Evolutionary conservation across 1,140 invertebrate species (phyloP).

Genomic region (Leptinotarsa lineolata): DNA sequence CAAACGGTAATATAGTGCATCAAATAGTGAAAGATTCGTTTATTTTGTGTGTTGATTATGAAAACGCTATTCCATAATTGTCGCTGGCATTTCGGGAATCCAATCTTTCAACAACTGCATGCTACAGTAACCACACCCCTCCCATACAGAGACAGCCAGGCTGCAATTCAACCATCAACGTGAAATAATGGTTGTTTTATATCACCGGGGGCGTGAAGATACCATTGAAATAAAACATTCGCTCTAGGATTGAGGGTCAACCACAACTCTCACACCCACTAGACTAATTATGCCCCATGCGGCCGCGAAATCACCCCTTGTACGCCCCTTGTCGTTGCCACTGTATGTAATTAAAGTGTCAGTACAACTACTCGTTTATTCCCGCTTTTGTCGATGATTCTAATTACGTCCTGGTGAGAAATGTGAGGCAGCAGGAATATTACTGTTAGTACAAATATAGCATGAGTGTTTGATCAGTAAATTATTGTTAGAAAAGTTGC

Average conservation of each 20-base stretch:
- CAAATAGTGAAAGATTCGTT: too few relatives aligned
- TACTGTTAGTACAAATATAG: not conserved
- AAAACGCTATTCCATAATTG: too few relatives aligned
- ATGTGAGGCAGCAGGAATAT: not conserved
- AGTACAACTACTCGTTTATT: not conserved
- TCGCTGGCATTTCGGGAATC: too few relatives aligned
- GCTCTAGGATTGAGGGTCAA: constrained; percentile 18
- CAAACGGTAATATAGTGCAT: too few relatives aligned
- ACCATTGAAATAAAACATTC: constrained; percentile 25
- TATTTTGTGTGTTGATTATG: too few relatives aligned
- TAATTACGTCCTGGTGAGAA: not conserved
- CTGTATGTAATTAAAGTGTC: constrained; percentile 22
- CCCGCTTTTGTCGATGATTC: not conserved
- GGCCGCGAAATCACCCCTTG: constrained; percentile 2
- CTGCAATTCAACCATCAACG: not conserved
- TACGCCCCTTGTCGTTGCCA: constrained; percentile 23
- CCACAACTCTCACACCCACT: constrained; percentile 7
- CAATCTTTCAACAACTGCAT: too few relatives aligned
- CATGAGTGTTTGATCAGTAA: not conserved
- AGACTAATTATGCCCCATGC: constrained; percentile 12
- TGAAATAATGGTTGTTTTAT: constrained; percentile 2
- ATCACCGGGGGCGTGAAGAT: constrained; percentile 13
- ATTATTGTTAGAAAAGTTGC: too few relatives aligned
- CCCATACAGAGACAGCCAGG: too few relatives aligned
- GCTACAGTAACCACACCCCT: too few relatives aligned